phyloP scores from a whole-genome alignment of 2,113 vertebrate species.

The Ptilonorhynchus violaceus region DNA sequence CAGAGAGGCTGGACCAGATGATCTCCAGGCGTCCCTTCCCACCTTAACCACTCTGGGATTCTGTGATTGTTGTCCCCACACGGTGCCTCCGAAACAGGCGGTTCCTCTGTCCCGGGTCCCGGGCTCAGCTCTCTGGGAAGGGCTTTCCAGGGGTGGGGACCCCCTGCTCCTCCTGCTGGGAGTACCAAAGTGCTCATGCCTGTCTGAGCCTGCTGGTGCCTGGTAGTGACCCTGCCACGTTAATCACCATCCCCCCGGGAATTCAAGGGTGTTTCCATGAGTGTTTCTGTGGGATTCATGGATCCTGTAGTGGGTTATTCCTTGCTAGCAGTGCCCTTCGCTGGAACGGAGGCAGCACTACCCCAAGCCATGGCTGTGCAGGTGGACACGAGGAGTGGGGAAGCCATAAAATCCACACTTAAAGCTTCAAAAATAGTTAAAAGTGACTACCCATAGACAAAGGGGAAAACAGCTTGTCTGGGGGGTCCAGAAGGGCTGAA shows the following conservation, averaged over 20 bases:
- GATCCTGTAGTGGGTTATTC: neutral
- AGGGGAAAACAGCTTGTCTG: neutral
- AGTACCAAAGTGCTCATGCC: fast-evolving
- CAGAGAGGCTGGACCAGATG: neutral
- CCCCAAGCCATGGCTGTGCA: neutral
- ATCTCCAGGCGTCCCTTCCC: neutral
- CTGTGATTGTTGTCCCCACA: fast-evolving
- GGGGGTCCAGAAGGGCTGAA: neutral
- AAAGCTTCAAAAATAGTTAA: neutral
- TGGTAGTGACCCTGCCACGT: fast-evolving
- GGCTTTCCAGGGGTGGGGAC: neutral
- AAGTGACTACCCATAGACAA: neutral
- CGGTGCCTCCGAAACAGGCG: fast-evolving
- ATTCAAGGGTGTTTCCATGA: neutral
- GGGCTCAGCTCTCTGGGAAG: neutral
- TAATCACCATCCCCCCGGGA: neutral
- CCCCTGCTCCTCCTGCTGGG: neutral
- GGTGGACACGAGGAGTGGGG: neutral
- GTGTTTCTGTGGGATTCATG: neutral
- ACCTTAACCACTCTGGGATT: neutral
- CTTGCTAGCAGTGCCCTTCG: neutral
- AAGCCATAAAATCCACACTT: neutral
- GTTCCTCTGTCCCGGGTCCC: too few species aligned
- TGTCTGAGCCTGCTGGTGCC: neutral
- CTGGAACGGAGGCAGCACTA: neutral